Evolutionary conservation across 35 echinoderm and acorn worm species (phyloP).

Genomic region (Patiria miniata): DNA sequence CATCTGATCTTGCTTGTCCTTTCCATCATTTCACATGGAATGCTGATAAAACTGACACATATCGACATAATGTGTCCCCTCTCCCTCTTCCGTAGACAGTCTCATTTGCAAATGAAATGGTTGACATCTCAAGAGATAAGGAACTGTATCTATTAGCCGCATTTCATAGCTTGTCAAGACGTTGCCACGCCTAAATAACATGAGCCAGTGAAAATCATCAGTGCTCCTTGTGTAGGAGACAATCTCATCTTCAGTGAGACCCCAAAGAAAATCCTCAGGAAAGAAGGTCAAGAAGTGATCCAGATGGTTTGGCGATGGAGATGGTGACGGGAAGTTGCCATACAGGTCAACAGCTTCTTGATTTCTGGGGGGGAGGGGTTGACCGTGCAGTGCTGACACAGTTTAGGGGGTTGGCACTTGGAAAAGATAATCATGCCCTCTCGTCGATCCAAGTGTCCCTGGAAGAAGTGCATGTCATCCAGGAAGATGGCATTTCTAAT

Average conservation of each 20-base stretch:
- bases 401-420: not conserved
- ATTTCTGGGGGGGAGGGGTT: not conserved
- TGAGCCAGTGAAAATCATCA: not conserved
- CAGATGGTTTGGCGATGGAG: not conserved
- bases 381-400: not conserved
- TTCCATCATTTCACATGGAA: not conserved
- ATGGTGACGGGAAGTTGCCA: not conserved
- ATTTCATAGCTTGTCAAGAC: not conserved
- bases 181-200: not conserved
- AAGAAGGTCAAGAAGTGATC: not conserved
- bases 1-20: not conserved
- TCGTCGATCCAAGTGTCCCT: not conserved
- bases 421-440: not conserved
- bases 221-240: not conserved
- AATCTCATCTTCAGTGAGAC: not conserved
- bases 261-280: too few species aligned
- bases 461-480: not conserved
- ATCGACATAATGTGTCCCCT: not conserved
- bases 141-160: not conserved
- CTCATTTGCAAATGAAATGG: not conserved
- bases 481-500: not conserved
- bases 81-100: not conserved
- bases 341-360: not conserved
- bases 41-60: not conserved
- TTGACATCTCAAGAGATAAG: not conserved